A percentile compares a stretch with the other conserved stretches of the same genome.
Conservation (phyloP, 2,888 invertebrate genomes). For the Drosophila picticornis region DNA sequence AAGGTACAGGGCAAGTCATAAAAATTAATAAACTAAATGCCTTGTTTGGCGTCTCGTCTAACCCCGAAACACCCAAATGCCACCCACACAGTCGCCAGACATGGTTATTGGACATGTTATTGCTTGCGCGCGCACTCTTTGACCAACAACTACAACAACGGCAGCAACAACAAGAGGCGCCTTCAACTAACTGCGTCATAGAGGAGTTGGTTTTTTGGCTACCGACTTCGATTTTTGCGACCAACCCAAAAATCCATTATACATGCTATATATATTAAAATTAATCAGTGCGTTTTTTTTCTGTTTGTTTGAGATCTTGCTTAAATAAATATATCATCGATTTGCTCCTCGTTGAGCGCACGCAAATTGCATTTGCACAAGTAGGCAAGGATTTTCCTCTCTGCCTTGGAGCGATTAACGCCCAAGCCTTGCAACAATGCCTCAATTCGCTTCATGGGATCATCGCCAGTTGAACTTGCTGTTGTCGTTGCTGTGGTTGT, state of each 20-base stretch:
- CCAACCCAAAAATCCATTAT: constrained; percentile 22
- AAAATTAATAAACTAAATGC: constrained; percentile 77
- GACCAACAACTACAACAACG: constrained; percentile 50
- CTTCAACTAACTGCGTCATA: constrained; percentile 69
- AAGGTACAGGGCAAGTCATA: constrained; percentile 38
- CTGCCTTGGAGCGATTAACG: constrained; percentile 78
- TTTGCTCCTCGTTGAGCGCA: constrained; percentile 70
- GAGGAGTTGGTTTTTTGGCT: constrained; percentile 51
- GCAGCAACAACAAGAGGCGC: constrained; percentile 30
- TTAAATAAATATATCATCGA: constrained; percentile 79
- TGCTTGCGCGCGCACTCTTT: constrained; percentile 78
- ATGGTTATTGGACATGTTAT: constrained; percentile 74
- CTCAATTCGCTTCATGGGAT: constrained; percentile 75
- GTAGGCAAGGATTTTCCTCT: constrained; percentile 79
- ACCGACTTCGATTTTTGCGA: constrained; percentile 54
- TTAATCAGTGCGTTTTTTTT: constrained; percentile 18
- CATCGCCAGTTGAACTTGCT: constrained; percentile 16
- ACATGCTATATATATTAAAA: neutral
- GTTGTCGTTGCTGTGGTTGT: neutral
- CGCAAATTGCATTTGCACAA: constrained; percentile 81
- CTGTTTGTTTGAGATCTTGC: neutral
- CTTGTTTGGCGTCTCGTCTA: constrained; percentile 68
- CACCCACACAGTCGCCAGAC: constrained; percentile 51
- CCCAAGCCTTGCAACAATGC: constrained; percentile 77
- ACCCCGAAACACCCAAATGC: constrained; percentile 8